Evolutionary conservation across 2,888 invertebrate species (phyloP).

Genomic region (Bibio marci): DNA sequence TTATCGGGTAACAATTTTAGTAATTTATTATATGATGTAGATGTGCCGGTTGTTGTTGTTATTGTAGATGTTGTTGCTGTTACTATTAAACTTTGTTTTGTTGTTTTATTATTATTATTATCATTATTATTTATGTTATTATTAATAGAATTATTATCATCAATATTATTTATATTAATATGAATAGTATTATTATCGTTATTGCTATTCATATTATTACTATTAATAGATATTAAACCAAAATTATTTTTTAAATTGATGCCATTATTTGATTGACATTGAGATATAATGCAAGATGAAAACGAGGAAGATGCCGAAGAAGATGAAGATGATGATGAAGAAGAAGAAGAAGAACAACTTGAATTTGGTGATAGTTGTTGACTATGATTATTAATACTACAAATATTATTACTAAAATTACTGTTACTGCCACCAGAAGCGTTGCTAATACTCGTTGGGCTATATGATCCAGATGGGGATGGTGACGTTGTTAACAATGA

Average conservation of each 20-base stretch:
- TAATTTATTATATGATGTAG: constrained; percentile 3
- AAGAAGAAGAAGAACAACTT: constrained; percentile 5
- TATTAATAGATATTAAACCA: constrained; percentile 25
- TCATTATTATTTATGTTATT: no score
- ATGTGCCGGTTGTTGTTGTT: background rate
- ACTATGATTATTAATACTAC: constrained; percentile 3
- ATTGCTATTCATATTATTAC: no score
- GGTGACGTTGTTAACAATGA: constrained; percentile 18
- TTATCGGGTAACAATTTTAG: constrained; percentile 2
- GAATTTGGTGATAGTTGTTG: constrained; percentile 14
- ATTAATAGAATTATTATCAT: no score
- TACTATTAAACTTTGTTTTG: constrained; percentile 17
- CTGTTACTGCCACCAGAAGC: constrained; percentile 26
- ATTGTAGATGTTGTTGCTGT: background rate
- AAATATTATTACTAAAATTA: constrained; percentile 6
- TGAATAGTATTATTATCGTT: no score
- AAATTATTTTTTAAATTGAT: constrained; percentile 21
- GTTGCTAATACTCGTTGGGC: constrained; percentile 29
- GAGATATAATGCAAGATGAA: background rate
- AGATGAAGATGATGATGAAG: constrained; percentile 2
- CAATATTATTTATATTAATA: constrained; percentile 12
- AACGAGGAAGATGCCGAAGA: constrained; percentile 3
- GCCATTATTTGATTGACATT: constrained; percentile 3
- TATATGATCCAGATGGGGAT: constrained; percentile 28
- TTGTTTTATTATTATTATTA: constrained; percentile 12